Evolutionary conservation across 2,113 vertebrate species (phyloP).

Genomic region (Lepisosteus osseus): DNA sequence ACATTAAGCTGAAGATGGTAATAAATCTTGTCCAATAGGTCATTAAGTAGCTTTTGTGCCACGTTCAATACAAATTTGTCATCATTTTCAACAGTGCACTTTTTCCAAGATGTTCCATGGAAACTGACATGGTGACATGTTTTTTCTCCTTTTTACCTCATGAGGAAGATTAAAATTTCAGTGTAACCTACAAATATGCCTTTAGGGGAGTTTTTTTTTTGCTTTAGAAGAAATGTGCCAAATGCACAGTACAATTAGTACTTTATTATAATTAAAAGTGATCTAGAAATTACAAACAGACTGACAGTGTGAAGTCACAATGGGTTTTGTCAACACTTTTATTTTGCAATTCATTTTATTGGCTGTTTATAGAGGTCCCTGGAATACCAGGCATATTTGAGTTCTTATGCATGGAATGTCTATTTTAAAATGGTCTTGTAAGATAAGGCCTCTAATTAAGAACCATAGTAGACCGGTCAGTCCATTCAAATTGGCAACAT

Average conservation of each 20-base stretch:
- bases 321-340: no score
- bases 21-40: conserved; percentile 23
- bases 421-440: neutral
- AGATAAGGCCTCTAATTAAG: neutral
- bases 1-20: conserved; percentile 21
- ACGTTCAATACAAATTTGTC: conserved; percentile 17
- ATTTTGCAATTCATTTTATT: neutral
- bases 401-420: neutral
- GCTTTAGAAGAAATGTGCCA: no score
- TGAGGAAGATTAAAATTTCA: no score
- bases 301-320: no score
- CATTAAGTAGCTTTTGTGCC: conserved; percentile 15
- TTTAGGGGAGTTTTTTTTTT: no score
- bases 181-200: no score
- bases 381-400: neutral
- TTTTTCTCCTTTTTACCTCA: neutral
- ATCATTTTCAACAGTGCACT: conserved; percentile 10
- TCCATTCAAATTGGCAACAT: neutral
- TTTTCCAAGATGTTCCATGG: conserved; percentile 3
- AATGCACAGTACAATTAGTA: no score
- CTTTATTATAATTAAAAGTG: no score
- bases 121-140: neutral
- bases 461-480: neutral
- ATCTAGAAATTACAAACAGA: no score
- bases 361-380: neutral